Evolutionary conservation across 2,113 vertebrate genomes (phyloP).

Genomic region (Tragelaphus scriptus): DNA sequence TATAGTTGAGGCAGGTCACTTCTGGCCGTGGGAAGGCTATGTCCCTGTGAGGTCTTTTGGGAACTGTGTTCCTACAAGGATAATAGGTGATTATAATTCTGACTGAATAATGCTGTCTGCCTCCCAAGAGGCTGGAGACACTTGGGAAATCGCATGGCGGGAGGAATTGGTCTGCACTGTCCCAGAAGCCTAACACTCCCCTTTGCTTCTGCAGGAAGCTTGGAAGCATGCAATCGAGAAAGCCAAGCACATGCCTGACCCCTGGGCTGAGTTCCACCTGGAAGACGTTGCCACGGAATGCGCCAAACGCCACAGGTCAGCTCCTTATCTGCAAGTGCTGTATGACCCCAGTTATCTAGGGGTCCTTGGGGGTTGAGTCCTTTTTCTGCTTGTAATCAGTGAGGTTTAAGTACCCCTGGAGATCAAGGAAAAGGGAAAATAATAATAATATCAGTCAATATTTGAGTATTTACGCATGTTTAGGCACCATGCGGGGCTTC

Average conservation of each 20-base stretch:
- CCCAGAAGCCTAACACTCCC: not conserved
- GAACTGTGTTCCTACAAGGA: not conserved
- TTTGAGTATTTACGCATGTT: no score
- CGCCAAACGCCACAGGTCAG: conserved; percentile 93
- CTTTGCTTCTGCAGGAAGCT: conserved; percentile 81
- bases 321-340: not conserved
- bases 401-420: not conserved
- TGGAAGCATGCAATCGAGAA: conserved; percentile 97
- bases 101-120: not conserved
- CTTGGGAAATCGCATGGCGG: fast-evolving
- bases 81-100: not conserved
- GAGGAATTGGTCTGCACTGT: not conserved
- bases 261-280: conserved; percentile 97
- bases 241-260: conserved; percentile 96
- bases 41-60: not conserved
- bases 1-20: not conserved
- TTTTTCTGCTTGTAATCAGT: not conserved
- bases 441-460: not conserved
- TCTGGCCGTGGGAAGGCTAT: not conserved
- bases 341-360: not conserved
- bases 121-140: not conserved
- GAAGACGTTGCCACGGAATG: conserved; percentile 90
- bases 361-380: no score
- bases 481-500: fast-evolving
- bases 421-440: not conserved